These are phyloP conservation scores for Oreotrochilus melanogaster DNA, from an alignment of 2,113 vertebrate species.

Conservation along the genomic window DNA sequence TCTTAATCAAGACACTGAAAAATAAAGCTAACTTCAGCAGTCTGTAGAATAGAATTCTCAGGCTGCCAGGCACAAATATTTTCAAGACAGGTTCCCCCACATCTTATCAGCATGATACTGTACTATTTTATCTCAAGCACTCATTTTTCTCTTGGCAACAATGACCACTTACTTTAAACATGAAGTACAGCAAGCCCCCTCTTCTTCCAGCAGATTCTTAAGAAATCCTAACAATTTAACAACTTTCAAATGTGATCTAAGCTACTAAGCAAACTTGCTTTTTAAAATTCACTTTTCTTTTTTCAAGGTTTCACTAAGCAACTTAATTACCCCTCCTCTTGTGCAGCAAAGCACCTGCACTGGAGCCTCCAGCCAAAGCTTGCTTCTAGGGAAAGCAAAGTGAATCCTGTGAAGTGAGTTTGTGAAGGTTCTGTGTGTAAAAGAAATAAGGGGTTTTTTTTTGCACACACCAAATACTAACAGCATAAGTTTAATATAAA, in stretches of 20 bases:
- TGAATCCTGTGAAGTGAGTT: background rate
- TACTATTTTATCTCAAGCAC: background rate
- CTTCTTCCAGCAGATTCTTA: background rate
- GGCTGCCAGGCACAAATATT: background rate
- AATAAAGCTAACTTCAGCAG: background rate
- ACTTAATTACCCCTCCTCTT: background rate
- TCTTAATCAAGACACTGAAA: background rate
- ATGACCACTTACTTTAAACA: background rate
- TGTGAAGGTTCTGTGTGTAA: background rate
- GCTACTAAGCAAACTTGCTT: background rate
- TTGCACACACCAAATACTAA: conserved; percentile 45
- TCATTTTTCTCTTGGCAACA: background rate
- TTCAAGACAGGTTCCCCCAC: fast-evolving
- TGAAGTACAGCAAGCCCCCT: background rate
- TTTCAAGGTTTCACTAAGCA: background rate
- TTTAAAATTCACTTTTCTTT: background rate
- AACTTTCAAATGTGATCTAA: background rate
- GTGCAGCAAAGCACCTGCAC: background rate
- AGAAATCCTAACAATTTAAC: background rate
- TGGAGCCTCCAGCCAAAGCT: background rate
- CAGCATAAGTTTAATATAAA: conserved; percentile 79
- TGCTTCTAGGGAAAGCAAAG: background rate
- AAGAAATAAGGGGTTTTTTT: background rate
- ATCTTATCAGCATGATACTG: background rate
- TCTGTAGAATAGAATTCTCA: background rate